phyloP scores from a whole-genome alignment of 2,797 vertebrate species.

The Myiotriccus ornatus region DNA sequence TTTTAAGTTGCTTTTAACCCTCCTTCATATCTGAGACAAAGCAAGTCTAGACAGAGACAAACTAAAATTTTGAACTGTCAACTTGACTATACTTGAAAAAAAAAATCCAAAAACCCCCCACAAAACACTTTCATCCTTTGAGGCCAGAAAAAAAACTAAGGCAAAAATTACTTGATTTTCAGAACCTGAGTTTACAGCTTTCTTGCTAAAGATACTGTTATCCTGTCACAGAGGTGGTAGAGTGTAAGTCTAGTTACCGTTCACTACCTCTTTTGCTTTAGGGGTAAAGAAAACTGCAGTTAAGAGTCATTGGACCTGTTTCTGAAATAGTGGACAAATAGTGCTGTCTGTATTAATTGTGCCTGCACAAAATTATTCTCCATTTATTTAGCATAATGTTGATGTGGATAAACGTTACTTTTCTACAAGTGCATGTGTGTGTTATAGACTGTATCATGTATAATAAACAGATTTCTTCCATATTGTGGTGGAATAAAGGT shows the following conservation, averaged over 20 bases:
- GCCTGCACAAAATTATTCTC: neutral
- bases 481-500: neutral
- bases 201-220: neutral
- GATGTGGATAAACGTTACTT: neutral
- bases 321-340: neutral
- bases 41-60: neutral
- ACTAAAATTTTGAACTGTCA: neutral
- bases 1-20: neutral
- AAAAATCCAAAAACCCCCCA: neutral
- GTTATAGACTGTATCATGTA: neutral
- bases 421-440: neutral
- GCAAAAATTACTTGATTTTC: neutral
- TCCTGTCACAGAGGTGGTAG: neutral
- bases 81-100: neutral
- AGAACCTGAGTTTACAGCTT: neutral
- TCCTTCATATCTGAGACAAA: neutral
- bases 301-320: neutral
- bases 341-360: neutral
- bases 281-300: neutral
- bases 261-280: neutral
- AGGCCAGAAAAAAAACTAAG: neutral
- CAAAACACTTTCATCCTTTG: neutral
- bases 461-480: neutral
- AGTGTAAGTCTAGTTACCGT: neutral
- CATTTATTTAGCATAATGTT: neutral